Evolutionary conservation across 2,797 vertebrate genomes (phyloP).

Genomic region (Eurystomus glaucurus): DNA sequence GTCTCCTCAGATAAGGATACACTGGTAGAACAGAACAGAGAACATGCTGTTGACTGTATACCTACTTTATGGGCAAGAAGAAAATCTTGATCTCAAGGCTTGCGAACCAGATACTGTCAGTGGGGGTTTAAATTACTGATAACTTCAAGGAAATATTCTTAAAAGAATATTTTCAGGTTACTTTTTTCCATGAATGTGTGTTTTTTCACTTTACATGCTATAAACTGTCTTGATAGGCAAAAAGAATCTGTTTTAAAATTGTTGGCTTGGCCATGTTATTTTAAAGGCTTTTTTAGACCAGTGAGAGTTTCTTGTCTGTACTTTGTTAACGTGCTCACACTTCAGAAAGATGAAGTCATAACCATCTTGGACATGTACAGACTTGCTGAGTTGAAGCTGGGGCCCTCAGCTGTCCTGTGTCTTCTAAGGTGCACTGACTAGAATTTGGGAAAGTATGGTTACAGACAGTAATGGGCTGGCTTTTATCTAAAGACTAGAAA

Average conservation of each 20-base stretch:
- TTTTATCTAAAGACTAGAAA: neutral
- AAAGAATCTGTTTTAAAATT: neutral
- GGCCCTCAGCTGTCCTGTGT: neutral
- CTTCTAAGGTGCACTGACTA: neutral
- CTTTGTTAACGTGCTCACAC: neutral
- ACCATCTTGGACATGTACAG: neutral
- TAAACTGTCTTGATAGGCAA: neutral
- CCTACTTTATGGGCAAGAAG: neutral
- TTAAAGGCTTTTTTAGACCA: neutral
- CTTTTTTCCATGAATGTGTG: neutral
- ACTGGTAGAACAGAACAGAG: neutral
- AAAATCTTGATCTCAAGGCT: conserved; percentile 34
- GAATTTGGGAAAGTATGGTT: neutral
- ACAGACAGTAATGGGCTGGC: neutral
- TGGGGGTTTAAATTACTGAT: neutral
- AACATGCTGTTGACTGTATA: neutral
- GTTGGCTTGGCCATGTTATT: neutral
- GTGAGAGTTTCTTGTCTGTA: neutral
- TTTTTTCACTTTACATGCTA: neutral
- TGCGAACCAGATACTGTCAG: neutral
- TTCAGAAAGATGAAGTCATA: conserved; percentile 17
- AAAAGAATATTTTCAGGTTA: neutral
- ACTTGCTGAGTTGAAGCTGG: conserved; percentile 15
- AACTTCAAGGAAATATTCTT: neutral
- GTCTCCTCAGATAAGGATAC: neutral